These are phyloP conservation scores for Lithophane socia DNA, from an alignment of 2,888 invertebrate species.

Conservation along the genomic window DNA sequence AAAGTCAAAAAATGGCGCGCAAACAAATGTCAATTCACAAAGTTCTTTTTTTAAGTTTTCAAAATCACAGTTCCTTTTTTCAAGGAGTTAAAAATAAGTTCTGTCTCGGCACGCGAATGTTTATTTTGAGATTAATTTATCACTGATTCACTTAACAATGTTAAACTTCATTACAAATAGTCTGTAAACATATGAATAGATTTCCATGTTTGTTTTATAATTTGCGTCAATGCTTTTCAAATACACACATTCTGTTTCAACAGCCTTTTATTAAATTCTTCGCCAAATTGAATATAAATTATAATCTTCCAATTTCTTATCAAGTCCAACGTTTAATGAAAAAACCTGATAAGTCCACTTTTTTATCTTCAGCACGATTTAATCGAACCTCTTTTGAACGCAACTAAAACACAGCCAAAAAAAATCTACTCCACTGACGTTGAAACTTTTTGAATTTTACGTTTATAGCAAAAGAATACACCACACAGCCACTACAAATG, in stretches of 20 bases:
- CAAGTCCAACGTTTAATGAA: background rate
- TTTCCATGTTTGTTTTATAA: conserved; percentile 80
- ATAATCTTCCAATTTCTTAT: conserved; percentile 8
- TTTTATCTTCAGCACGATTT: conserved; percentile 20
- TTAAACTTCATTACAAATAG: conserved; percentile 83
- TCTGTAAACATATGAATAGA: conserved; percentile 86
- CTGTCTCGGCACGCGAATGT: conserved; percentile 13
- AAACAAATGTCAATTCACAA: conserved; percentile 38
- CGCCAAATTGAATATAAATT: conserved; percentile 16
- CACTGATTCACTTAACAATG: conserved; percentile 69
- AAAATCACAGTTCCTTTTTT: conserved; percentile 28
- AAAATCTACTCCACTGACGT: conserved; percentile 20
- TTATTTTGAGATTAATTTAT: conserved; percentile 25
- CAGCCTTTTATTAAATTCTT: conserved; percentile 9
- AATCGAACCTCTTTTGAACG: conserved; percentile 14
- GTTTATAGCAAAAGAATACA: conserved; percentile 27
- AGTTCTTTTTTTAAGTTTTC: conserved; percentile 18
- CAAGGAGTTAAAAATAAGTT: conserved; percentile 25
- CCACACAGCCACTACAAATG: conserved; percentile 30
- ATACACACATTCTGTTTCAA: conserved; percentile 46
- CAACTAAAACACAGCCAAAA: conserved; percentile 8
- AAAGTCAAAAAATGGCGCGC: conserved; percentile 52
- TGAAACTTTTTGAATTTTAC: conserved; percentile 2
- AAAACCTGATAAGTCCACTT: conserved; percentile 5
- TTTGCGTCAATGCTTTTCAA: conserved; percentile 44